phyloP scores from a whole-genome alignment of 1,140 invertebrate species.

The Lanistes nyassanus region DNA sequence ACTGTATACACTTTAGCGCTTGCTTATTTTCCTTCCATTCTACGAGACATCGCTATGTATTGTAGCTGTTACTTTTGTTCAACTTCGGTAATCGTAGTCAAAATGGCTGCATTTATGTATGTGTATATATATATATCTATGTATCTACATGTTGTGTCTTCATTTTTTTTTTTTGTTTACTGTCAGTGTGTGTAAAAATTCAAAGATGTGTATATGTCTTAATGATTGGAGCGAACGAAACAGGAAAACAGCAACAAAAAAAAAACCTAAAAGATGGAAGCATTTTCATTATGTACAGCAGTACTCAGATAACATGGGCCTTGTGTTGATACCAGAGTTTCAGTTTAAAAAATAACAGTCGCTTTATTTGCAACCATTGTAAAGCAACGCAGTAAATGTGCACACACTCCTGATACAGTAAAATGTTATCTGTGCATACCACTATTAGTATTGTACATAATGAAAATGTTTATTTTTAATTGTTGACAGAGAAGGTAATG shows the following conservation, averaged over 20 bases:
- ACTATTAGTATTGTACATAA: conserved; percentile 22
- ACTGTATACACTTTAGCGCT: no score
- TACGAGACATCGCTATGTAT: no score
- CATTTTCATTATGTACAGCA: conserved; percentile 42
- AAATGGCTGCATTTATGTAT: conserved; percentile 24
- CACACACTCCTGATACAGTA: conserved; percentile 7
- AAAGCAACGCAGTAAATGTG: not conserved
- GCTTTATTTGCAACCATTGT: not conserved
- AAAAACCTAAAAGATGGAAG: conserved; percentile 13
- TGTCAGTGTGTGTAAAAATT: not conserved
- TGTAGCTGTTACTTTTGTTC: no score
- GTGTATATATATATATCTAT: conserved; percentile 6
- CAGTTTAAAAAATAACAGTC: not conserved
- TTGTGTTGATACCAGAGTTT: conserved; percentile 33
- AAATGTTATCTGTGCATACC: conserved; percentile 2
- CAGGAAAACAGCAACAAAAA: not conserved
- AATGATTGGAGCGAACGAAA: not conserved
- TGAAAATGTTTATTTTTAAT: conserved; percentile 24
- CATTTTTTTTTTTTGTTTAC: conserved; percentile 5
- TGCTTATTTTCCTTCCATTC: no score
- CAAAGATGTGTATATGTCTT: conserved; percentile 2
- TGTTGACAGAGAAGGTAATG: no score
- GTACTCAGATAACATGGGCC: conserved; percentile 18
- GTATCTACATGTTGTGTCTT: conserved; percentile 10
- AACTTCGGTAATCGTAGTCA: not conserved